phyloP scores from a whole-genome alignment of 64 coral and sea anemone genomes.

The Catalaphyllia jardinei region DNA sequence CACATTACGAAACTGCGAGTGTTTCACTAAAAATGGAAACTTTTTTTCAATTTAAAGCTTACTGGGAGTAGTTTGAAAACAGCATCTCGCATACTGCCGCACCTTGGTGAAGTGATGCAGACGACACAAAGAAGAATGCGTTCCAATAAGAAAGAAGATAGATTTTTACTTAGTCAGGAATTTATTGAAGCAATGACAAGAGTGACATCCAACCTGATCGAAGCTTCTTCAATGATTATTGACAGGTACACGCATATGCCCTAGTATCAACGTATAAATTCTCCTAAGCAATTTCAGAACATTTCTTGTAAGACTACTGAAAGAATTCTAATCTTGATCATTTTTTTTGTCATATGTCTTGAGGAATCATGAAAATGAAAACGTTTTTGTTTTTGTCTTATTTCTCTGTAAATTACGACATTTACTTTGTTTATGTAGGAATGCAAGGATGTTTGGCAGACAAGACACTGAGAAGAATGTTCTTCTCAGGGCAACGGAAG shows the following conservation, averaged over 20 bases:
- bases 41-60: not conserved
- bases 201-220: conserved; percentile 45
- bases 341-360: no score
- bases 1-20: no score
- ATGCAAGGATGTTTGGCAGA: not conserved
- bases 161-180: conserved; percentile 1
- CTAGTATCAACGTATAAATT: no score
- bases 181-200: conserved; percentile 11
- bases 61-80: not conserved
- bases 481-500: conserved; percentile 12
- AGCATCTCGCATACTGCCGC: not conserved
- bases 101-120: conserved; percentile 4
- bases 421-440: not conserved
- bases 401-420: not conserved
- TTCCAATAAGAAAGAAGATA: not conserved
- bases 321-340: no score
- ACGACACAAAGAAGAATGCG: not conserved
- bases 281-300: not conserved
- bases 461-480: not conserved
- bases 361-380: no score
- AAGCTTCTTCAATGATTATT: not conserved
- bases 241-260: conserved; percentile 1
- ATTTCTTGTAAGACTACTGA: not conserved
- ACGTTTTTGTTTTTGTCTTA: no score
- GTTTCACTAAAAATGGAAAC: no score